A percentile compares a stretch with the other conserved stretches of the same genome.
Evolutionary conservation across 2,113 vertebrate genomes (phyloP).

Genomic region (Athene cunicularia): DNA sequence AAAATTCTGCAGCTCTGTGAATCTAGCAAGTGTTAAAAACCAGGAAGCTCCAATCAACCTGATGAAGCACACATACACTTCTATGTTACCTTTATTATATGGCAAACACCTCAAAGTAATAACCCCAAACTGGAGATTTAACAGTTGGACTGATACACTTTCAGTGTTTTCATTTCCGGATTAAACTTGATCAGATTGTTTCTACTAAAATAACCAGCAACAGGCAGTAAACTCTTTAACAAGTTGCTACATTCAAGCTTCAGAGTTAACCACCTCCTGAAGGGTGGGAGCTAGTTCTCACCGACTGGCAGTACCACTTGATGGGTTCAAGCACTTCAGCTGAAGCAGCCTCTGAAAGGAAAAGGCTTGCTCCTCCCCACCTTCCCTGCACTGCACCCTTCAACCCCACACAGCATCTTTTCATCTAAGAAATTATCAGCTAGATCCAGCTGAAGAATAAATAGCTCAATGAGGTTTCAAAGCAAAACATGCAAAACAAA

Average conservation of each 20-base stretch:
- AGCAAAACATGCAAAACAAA: background rate
- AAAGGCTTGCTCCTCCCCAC: background rate
- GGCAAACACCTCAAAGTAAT: background rate
- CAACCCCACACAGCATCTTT: background rate
- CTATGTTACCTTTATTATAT: background rate
- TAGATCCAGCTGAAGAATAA: background rate
- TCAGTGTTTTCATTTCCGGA: background rate
- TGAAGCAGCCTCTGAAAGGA: background rate
- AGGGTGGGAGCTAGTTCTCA: background rate
- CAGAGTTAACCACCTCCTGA: background rate
- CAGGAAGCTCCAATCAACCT: background rate
- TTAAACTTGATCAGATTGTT: background rate
- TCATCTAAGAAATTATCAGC: background rate
- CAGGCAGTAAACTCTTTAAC: background rate
- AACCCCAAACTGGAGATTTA: background rate
- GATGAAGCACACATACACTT: background rate
- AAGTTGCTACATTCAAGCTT: background rate
- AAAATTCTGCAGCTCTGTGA: background rate
- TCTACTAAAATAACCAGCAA: background rate
- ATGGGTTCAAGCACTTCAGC: background rate
- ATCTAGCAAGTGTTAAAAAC: background rate
- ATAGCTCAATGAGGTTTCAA: background rate
- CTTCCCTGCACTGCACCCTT: background rate
- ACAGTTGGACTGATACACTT: background rate
- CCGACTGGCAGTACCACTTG: rapidly evolving